Conservation (phyloP, 1,140 invertebrate genomes). For the Liolophura sinensis region DNA sequence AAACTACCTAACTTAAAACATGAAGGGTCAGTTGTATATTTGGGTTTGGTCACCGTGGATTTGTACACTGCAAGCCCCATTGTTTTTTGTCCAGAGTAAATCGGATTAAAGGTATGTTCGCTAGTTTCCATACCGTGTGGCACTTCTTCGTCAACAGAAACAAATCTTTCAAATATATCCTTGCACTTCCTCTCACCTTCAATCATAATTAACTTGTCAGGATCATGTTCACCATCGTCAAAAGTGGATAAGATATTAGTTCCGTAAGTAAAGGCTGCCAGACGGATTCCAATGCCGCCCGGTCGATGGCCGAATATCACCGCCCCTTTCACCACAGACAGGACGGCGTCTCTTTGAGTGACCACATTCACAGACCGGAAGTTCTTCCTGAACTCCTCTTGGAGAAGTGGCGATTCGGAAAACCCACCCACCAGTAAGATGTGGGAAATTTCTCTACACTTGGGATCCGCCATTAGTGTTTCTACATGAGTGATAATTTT, state of each 20-base stretch:
- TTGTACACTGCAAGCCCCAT: conserved; percentile 21
- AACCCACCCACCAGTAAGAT: conserved; percentile 17
- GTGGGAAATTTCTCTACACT: conserved; percentile 1
- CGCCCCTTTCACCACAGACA: conserved; percentile 17
- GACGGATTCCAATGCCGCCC: conserved; percentile 18
- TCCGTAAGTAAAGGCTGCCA: conserved; percentile 28
- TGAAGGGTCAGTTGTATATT: conserved; percentile 14
- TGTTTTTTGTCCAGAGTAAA: conserved; percentile 13
- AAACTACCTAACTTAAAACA: conserved; percentile 25
- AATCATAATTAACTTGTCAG: no score
- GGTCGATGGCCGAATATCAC: conserved; percentile 25
- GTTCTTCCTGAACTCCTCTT: background rate
- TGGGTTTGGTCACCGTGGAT: conserved; percentile 15
- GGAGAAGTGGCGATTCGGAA: conserved; percentile 9
- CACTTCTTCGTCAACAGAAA: no score
- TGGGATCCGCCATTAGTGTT: conserved; percentile 2
- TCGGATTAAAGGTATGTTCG: conserved; percentile 12
- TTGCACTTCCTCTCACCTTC: no score
- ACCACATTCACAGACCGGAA: conserved; percentile 2
- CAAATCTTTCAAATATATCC: no score
- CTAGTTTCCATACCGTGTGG: background rate
- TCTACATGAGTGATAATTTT: conserved; percentile 13
- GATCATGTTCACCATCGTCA: conserved; percentile 6
- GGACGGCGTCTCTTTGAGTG: conserved; percentile 1
- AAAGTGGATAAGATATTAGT: conserved; percentile 15